These are phyloP conservation scores for Lagopus muta DNA, from an alignment of 2,113 vertebrate species.

Conservation along the genomic window DNA sequence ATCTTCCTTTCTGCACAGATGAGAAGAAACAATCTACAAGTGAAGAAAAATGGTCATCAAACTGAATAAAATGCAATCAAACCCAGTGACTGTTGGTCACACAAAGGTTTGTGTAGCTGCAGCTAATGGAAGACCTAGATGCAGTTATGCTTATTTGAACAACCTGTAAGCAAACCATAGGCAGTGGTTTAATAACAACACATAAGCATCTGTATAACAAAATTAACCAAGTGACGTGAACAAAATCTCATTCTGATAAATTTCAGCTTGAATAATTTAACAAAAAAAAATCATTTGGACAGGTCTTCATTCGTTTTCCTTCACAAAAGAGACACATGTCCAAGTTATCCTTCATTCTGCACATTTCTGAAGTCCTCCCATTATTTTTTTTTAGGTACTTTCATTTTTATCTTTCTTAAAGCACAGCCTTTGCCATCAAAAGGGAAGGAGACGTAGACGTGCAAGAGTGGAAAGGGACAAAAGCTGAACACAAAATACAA, in stretches of 20 bases:
- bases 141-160: not conserved
- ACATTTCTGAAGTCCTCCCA: not conserved
- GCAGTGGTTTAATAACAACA: not conserved
- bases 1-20: not conserved
- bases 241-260: not conserved
- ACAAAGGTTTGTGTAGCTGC: not conserved
- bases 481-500: not conserved
- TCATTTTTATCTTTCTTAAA: not conserved
- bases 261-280: not conserved
- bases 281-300: not conserved
- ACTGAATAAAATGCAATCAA: not conserved
- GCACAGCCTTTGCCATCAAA: not conserved
- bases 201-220: not conserved
- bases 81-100: not conserved
- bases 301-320: not conserved
- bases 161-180: not conserved
- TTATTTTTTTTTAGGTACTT: not conserved
- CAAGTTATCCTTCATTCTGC: not conserved
- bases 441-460: not conserved
- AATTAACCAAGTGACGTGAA: not conserved
- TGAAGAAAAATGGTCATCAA: not conserved
- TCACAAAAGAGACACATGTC: not conserved
- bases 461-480: no score
- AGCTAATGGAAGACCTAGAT: not conserved
- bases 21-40: not conserved